These are phyloP conservation scores for Jordanella pulchra DNA, from an alignment of 2,797 vertebrate genomes.

Conservation along the genomic window DNA sequence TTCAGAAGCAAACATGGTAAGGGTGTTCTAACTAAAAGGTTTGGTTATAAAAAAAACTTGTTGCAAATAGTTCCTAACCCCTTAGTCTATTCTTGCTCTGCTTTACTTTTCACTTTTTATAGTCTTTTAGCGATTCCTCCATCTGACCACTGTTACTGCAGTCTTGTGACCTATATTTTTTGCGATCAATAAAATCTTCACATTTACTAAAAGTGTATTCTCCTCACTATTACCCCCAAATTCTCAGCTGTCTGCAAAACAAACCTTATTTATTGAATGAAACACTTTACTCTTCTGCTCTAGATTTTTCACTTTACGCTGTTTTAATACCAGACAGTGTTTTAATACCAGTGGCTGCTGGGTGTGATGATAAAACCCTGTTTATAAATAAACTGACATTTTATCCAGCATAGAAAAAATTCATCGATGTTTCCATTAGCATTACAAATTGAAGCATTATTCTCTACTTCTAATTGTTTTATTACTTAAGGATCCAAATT, in stretches of 20 bases:
- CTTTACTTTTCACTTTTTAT: not conserved
- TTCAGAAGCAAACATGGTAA: conserved; percentile 6
- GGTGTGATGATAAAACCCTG: no score
- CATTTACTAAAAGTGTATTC: conserved; percentile 16
- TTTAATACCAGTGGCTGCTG: not conserved
- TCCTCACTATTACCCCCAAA: not conserved
- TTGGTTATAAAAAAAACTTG: no score
- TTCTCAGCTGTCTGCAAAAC: conserved; percentile 2
- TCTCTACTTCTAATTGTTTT: not conserved
- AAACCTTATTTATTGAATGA: not conserved
- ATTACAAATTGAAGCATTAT: not conserved
- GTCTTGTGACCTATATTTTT: not conserved
- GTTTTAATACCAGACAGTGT: not conserved
- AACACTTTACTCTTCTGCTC: not conserved
- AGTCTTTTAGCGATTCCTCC: not conserved
- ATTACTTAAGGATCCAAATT: not conserved
- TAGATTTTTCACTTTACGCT: conserved; percentile 5
- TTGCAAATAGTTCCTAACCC: no score
- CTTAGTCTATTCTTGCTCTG: not conserved
- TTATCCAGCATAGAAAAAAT: not conserved
- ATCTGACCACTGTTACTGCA: conserved; percentile 7
- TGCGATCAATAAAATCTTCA: not conserved
- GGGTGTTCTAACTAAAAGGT: not conserved
- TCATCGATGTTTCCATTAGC: not conserved
- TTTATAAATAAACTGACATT: no score